Evolutionary conservation across 1,140 invertebrate species (phyloP).

Genomic region (Drosophila kurseongensis): DNA sequence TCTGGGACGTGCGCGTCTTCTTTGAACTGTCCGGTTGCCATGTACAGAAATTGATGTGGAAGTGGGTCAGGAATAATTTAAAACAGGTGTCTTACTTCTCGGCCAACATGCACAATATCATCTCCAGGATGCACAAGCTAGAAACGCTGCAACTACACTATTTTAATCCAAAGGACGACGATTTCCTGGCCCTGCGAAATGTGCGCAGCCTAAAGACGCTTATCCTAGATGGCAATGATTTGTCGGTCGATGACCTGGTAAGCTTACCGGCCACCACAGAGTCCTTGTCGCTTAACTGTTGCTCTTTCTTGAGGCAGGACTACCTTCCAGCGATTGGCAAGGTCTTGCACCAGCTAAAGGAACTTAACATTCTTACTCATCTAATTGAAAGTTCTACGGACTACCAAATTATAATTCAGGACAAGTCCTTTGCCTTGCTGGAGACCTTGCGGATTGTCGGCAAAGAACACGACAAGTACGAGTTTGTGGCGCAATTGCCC

Average conservation of each 20-base stretch:
- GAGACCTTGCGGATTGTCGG: constrained; percentile 27
- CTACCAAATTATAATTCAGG: neutral
- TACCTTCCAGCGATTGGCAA: neutral
- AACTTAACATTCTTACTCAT: constrained; percentile 17
- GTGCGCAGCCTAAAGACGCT: constrained; percentile 39
- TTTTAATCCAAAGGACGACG: neutral
- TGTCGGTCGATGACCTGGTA: constrained; percentile 19
- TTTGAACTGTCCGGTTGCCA: constrained; percentile 47
- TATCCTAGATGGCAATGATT: constrained; percentile 23
- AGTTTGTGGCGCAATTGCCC: constrained; percentile 44
- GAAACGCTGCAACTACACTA: neutral
- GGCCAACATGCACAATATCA: constrained; percentile 33
- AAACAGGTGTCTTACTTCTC: constrained; percentile 50
- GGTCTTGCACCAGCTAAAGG: constrained; percentile 23
- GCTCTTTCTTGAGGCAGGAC: neutral
- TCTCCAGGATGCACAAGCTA: constrained; percentile 20
- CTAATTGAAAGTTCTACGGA: neutral
- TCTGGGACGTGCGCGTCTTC: constrained; percentile 63
- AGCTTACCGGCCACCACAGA: constrained; percentile 32
- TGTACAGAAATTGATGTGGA: constrained; percentile 29
- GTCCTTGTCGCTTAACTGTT: constrained; percentile 14
- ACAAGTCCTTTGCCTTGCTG: constrained; percentile 1
- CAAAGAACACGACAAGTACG: neutral
- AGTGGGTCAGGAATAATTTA: constrained; percentile 2
- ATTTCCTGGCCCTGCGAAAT: constrained; percentile 6